Evolutionary conservation across 2,797 vertebrate genomes (phyloP).

Genomic region (Mus minutoides): DNA sequence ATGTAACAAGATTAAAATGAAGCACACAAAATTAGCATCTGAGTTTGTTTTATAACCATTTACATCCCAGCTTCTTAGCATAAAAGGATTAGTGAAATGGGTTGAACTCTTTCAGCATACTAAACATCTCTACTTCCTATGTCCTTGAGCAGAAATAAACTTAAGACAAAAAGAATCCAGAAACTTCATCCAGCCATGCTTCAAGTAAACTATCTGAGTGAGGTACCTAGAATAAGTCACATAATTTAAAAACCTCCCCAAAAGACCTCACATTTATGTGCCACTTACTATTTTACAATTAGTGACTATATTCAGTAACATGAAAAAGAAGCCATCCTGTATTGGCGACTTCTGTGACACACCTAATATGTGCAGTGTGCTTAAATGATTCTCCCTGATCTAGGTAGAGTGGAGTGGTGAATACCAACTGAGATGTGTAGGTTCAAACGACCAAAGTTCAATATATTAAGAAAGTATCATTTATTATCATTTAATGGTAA

Average conservation of each 20-base stretch:
- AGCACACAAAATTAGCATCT: constrained; percentile 62
- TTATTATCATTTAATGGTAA: constrained; percentile 53
- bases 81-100: constrained; percentile 73
- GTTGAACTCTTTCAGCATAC: constrained; percentile 53
- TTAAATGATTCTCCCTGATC: neutral
- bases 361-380: neutral
- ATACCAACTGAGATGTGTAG: neutral
- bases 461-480: neutral
- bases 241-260: constrained; percentile 14
- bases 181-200: neutral
- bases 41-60: constrained; percentile 71
- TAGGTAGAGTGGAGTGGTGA: fast-evolving
- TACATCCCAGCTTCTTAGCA: constrained; percentile 61
- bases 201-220: constrained; percentile 45
- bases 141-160: constrained; percentile 64
- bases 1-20: constrained; percentile 65
- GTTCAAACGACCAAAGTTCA: neutral
- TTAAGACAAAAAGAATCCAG: neutral
- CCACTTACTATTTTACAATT: neutral
- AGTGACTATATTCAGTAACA: neutral
- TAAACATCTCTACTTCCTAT: constrained; percentile 55
- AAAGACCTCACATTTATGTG: neutral
- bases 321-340: neutral
- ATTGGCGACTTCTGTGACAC: neutral
- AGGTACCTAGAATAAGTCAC: neutral